These are phyloP conservation scores for Phyllostomus hastatus DNA, from an alignment of 2,113 vertebrate species.

Conservation along the genomic window DNA sequence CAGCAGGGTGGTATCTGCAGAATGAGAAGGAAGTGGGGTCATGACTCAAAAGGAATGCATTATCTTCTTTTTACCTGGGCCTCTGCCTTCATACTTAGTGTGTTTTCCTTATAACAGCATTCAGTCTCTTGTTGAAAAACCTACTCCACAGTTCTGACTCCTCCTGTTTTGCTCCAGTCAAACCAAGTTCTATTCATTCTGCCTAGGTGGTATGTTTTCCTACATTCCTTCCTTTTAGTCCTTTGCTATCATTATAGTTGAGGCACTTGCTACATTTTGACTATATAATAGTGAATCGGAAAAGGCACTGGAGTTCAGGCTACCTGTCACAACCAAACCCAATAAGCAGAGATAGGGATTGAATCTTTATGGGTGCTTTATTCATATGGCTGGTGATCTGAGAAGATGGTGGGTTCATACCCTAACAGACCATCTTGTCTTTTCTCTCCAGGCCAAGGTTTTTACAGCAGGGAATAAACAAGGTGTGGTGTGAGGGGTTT, in stretches of 20 bases:
- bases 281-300: not conserved
- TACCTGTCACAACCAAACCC: too few species aligned
- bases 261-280: not conserved
- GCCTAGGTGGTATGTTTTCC: not conserved
- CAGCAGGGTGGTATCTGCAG: not conserved
- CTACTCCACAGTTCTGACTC: not conserved
- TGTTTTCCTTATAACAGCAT: not conserved
- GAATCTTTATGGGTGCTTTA: too few species aligned
- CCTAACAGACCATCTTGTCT: too few species aligned
- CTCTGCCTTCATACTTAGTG: not conserved
- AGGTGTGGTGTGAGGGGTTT: too few species aligned
- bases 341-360: too few species aligned
- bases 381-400: too few species aligned
- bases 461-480: too few species aligned
- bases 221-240: not conserved
- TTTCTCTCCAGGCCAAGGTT: too few species aligned
- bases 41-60: not conserved
- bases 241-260: not conserved
- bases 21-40: not conserved
- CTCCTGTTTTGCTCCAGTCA: not conserved
- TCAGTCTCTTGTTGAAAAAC: not conserved
- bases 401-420: too few species aligned
- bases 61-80: not conserved
- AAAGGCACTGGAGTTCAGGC: too few species aligned
- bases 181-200: not conserved